Percentiles rank a stretch among this genome's conserved stretches.
These are phyloP conservation scores for Cremastinae sp. DNA, from an alignment of 2,888 invertebrate species.

Conservation along the genomic window DNA sequence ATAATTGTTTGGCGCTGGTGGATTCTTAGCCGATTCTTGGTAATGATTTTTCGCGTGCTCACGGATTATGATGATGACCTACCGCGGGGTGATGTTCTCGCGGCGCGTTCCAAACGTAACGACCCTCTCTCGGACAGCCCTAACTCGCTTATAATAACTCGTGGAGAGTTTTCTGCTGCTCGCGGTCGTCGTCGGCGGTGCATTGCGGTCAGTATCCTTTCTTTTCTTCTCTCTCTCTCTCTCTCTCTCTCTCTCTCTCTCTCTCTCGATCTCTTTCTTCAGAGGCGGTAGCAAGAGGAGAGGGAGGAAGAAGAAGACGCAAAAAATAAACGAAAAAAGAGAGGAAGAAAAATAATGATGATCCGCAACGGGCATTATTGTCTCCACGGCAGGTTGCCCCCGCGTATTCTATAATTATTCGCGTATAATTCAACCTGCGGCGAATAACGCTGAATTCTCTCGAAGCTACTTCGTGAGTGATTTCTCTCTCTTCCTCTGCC, in stretches of 20 bases:
- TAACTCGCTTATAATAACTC: slow-evolving; percentile 76
- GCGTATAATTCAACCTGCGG: slow-evolving; percentile 65
- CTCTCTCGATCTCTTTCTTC: slow-evolving; percentile 9
- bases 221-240: slow-evolving; percentile 6
- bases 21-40: slow-evolving; percentile 32
- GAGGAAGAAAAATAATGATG: slow-evolving; percentile 66
- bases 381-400: slow-evolving; percentile 70
- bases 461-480: slow-evolving; percentile 14
- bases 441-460: slow-evolving; percentile 51
- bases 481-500: slow-evolving; percentile 21
- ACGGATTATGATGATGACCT: slow-evolving; percentile 43
- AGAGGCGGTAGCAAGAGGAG: slow-evolving; percentile 16
- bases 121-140: slow-evolving; percentile 63
- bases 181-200: slow-evolving; percentile 47
- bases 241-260: slow-evolving; percentile 34
- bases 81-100: slow-evolving; percentile 35
- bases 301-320: neutral
- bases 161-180: slow-evolving; percentile 42
- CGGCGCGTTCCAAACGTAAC: slow-evolving; percentile 58
- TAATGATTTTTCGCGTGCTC: slow-evolving; percentile 49
- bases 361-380: slow-evolving; percentile 72
- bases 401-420: slow-evolving; percentile 71
- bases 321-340: slow-evolving; percentile 10
- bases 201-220: slow-evolving; percentile 43
- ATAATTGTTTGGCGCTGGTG: slow-evolving; percentile 27